Base-by-base conservation (phyloP, 2,113 vertebrate genomes). In the Lipophrys pholis region DNA sequence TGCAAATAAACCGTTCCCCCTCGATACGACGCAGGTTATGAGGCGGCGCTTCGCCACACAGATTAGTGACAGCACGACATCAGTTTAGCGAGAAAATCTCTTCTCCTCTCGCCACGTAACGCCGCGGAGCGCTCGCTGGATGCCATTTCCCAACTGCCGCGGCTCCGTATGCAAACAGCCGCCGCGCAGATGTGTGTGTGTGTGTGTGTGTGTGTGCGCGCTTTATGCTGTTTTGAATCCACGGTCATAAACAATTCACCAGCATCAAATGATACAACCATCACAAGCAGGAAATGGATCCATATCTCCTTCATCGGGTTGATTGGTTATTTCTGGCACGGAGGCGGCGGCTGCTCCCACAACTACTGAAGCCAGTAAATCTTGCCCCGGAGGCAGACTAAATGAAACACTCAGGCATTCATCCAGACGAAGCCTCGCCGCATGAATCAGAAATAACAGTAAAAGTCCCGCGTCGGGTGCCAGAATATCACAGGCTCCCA, bases 251-350 rank as follows among this genome's bases (percentile, higher is more conserved):
- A 69, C 55, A 72, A 57, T 64, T 83, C 52, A 62, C 15, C 14
- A 10, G 36, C 54, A 11, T 74, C 46, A 54, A 64, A 82, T 67
- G 59, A 82, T 80, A 62, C 54, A 80, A 68, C 36, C 73, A 68
- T 78, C 53, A 68, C 63, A 5, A 11, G 41, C 48, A 30, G 61
- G 76, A 82, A 76, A 82, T 76, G 56, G 68, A 84, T 73, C 50
- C 30, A 41, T 58, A 63, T 71, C 50, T 76, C 46, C 67, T 46
- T 40, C 61, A 35, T 60, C 8, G 6, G 55, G 67, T 36, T 76
- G 78, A 84, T 67, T 68, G 71, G 79, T 77, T 81, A 52, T 83
- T 75, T 67, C 49, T 67, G 61, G 64, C 82, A 48, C 41, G 8
- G 3, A 61, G 39, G 51, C 21, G 71, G 60, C 35, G 36, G 46